phyloP scores from a whole-genome alignment of 2,888 invertebrate genomes.

The Cactoblastis cactorum region DNA sequence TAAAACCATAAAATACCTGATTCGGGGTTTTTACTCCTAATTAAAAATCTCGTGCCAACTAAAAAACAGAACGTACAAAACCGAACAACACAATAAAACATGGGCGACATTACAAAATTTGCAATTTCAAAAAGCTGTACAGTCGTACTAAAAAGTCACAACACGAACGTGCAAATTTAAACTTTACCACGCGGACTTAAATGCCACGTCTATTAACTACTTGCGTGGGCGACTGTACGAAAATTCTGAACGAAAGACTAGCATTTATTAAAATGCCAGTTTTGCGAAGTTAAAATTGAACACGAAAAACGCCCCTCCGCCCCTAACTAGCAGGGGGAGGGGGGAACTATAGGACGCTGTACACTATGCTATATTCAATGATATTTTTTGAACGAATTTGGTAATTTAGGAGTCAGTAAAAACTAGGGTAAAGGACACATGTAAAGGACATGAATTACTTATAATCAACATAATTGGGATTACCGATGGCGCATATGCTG shows the following conservation, averaged over 20 bases:
- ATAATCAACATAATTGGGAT: no score
- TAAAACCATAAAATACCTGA: no score
- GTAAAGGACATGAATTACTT: no score
- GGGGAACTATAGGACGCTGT: slow-evolving; percentile 38
- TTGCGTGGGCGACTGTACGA: slow-evolving; percentile 28
- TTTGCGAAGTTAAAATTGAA: slow-evolving; percentile 79
- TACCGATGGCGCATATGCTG: no score
- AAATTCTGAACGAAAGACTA: slow-evolving; percentile 69
- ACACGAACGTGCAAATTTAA: neutral
- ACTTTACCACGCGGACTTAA: neutral
- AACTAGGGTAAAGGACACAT: no score
- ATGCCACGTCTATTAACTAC: neutral
- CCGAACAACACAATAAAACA: slow-evolving; percentile 72
- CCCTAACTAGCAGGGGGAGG: slow-evolving; percentile 36
- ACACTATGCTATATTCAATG: neutral
- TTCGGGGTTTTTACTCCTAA: no score
- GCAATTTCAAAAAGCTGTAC: slow-evolving; percentile 59
- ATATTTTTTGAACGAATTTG: no score
- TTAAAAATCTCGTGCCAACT: neutral
- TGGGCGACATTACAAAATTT: slow-evolving; percentile 58
- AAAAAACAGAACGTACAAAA: slow-evolving; percentile 25
- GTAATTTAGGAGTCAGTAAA: no score
- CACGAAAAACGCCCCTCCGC: slow-evolving; percentile 66
- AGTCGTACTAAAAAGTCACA: neutral
- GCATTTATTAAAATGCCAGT: slow-evolving; percentile 76